Conservation (phyloP, 2,113 vertebrate genomes). For the Tachuris rubrigastra region DNA sequence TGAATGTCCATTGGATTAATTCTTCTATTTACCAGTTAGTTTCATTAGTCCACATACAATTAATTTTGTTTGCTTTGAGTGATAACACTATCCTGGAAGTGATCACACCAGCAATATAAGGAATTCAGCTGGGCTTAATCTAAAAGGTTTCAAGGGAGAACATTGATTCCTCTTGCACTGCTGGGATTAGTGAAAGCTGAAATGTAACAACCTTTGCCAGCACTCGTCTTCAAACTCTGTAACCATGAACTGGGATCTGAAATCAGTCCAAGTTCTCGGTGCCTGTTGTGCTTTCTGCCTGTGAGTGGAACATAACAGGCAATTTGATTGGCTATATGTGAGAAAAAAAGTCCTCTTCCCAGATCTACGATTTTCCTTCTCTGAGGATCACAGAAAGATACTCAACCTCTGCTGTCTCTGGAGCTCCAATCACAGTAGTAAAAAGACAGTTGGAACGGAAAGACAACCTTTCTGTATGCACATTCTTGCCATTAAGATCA, state of each 20-base stretch:
- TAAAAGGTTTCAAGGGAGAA: background rate
- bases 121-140: background rate
- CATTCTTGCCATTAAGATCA: background rate
- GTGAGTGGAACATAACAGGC: background rate
- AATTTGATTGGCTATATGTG: background rate
- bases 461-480: background rate
- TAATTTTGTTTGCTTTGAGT: slow-evolving; percentile 9
- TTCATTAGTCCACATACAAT: slow-evolving; percentile 37
- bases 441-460: background rate
- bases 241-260: background rate
- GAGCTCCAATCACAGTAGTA: too few species aligned
- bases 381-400: background rate
- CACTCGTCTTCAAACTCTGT: background rate
- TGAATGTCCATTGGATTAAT: slow-evolving; percentile 24
- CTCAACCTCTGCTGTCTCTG: background rate
- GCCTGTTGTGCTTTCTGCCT: background rate
- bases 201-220: background rate
- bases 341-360: background rate
- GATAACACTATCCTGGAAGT: background rate
- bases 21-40: background rate
- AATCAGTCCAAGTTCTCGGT: background rate
- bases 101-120: background rate
- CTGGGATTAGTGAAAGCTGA: background rate
- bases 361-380: background rate
- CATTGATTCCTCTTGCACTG: background rate